These are phyloP conservation scores for Pluvialis apricaria DNA, from an alignment of 2,113 vertebrate species.

Conservation along the genomic window DNA sequence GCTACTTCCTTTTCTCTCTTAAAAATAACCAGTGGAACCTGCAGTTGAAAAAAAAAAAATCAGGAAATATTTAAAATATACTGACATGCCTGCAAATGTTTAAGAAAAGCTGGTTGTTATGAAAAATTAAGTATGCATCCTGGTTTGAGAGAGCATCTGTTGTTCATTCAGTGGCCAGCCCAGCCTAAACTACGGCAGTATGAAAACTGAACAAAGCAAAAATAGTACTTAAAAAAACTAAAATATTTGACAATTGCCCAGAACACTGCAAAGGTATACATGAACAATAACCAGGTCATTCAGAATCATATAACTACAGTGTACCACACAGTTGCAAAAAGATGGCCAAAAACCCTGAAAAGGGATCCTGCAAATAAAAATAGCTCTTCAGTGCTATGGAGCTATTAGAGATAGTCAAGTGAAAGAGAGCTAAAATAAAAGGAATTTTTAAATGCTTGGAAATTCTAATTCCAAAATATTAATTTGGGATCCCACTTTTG, in stretches of 20 bases:
- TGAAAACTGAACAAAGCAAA: background rate
- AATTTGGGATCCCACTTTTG: background rate
- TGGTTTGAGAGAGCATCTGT: background rate
- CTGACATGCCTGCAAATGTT: background rate
- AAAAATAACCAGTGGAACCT: constrained; percentile 97
- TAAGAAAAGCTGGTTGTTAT: background rate
- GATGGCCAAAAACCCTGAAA: background rate
- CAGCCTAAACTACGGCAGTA: background rate
- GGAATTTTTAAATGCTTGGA: background rate
- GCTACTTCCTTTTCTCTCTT: constrained; percentile 97
- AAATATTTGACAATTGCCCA: background rate
- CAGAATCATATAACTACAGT: background rate
- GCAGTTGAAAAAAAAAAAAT: background rate
- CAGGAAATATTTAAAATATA: constrained; percentile 8
- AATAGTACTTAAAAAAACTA: background rate
- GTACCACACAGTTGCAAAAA: background rate
- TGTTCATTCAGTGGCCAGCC: background rate
- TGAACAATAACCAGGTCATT: background rate
- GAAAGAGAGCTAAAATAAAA: background rate
- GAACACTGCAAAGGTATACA: background rate
- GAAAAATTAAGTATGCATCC: background rate
- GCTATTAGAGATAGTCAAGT: background rate
- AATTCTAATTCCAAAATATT: background rate
- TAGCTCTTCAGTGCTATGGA: background rate
- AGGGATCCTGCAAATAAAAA: background rate